Conservation (phyloP, 2,888 invertebrate genomes). For the Mythimna ferrago region DNA sequence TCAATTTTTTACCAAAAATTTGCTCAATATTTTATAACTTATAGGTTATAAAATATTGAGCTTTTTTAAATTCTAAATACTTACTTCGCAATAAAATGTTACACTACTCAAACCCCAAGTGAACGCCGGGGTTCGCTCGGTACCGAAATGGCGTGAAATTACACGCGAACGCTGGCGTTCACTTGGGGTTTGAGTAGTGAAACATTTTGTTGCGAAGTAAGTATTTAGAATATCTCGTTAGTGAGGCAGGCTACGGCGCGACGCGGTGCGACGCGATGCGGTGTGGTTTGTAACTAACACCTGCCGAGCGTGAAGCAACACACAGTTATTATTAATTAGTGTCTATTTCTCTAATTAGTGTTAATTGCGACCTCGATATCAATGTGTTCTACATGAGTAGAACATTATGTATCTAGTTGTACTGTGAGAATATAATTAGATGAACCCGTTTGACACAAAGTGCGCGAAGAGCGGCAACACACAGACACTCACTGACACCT, state of each 20-base stretch:
- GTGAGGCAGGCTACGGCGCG: too few relatives aligned
- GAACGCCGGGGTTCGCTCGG: too few relatives aligned
- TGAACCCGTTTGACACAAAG: background rate
- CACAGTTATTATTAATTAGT: background rate
- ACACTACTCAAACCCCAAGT: too few relatives aligned
- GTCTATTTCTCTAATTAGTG: background rate
- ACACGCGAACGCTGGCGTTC: too few relatives aligned
- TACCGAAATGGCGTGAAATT: too few relatives aligned
- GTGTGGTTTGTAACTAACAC: background rate
- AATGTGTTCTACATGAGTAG: background rate
- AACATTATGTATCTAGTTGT: background rate
- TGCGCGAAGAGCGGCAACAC: background rate
- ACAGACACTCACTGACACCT: background rate
- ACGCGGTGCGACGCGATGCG: too few relatives aligned
- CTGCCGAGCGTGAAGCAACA: background rate
- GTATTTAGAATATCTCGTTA: background rate
- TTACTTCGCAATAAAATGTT: background rate
- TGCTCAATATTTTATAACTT: too few relatives aligned
- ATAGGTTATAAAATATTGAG: too few relatives aligned
- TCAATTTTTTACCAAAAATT: too few relatives aligned
- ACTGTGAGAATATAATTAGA: conserved; percentile 1
- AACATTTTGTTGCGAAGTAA: background rate
- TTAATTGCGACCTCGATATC: conserved; percentile 6
- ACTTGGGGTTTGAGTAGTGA: too few relatives aligned
- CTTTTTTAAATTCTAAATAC: too few relatives aligned